Conservation (phyloP, 2,797 vertebrate genomes). For the Parauchenoglanis ngamensis region DNA sequence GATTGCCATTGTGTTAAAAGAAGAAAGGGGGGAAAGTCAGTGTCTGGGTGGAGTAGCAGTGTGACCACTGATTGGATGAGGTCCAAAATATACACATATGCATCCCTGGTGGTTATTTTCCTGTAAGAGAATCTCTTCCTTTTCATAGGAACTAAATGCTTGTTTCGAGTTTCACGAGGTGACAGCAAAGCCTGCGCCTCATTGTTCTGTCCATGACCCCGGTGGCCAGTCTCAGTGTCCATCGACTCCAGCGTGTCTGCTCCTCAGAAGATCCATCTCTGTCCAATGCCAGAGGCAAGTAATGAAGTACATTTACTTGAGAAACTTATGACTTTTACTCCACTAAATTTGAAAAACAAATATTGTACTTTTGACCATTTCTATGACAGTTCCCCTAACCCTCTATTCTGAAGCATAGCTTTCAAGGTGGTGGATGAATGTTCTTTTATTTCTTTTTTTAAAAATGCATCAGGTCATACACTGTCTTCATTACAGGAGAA, state of each 20-base stretch:
- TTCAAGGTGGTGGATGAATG: too few species aligned
- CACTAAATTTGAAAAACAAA: too few species aligned
- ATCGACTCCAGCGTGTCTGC: slow-evolving; percentile 53
- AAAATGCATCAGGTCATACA: too few species aligned
- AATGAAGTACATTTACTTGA: too few species aligned
- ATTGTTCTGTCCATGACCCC: slow-evolving; percentile 49
- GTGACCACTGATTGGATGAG: slow-evolving; percentile 32
- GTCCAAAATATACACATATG: slow-evolving; percentile 42
- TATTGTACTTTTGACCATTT: too few species aligned
- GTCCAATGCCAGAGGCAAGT: neutral
- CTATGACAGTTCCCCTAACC: too few species aligned
- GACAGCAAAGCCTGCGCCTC: slow-evolving; percentile 13
- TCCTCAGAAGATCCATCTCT: slow-evolving; percentile 27
- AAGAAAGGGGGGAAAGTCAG: slow-evolving; percentile 5
- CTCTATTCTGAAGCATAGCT: too few species aligned
- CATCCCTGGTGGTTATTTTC: slow-evolving; percentile 38
- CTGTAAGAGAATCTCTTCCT: slow-evolving; percentile 27
- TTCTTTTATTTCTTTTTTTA: too few species aligned
- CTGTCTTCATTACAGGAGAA: too few species aligned
- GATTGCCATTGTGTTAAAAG: slow-evolving; percentile 27
- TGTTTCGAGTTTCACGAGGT: slow-evolving; percentile 5
- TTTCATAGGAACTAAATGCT: neutral
- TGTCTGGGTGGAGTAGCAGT: slow-evolving; percentile 45
- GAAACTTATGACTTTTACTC: too few species aligned
- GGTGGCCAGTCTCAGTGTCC: slow-evolving; percentile 45